Evolutionary conservation across 30 jellyfish, hydroid and myxozoan genomes (phyloP), one percentile per base, ranked within the genome.

Genomic region (Turritopsis dohrnii): DNA sequence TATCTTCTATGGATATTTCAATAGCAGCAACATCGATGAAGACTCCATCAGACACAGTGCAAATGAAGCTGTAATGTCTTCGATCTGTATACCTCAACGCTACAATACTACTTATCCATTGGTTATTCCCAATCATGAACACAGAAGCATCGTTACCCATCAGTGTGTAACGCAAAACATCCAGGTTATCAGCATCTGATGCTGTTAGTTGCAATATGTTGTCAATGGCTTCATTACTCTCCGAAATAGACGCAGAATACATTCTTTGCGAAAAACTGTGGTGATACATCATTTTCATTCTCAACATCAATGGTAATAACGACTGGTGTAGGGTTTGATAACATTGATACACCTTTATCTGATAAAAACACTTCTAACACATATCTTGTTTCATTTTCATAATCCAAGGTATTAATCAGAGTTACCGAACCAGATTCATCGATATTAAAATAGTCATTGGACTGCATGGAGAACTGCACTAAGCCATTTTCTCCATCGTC

Each of bases 281-380:
- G 92, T 24, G 18, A 1, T 1, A 9, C 71, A 29, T 85, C 92
- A 79, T 85, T 85, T 24, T 21, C 83, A 85, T 85, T 72, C 18
- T 24, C 65, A 41, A 85, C 71, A 7, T 76, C 29, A 27, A 85
- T 27, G 28, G 24, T 25, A 29, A 76, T 72, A 53, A 52, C 27
- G 22, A 79, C 89, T 5, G 71, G 28, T 17, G 86, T 25, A 27
- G 82, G 1, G 7, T 82, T 82, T 20, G 71, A 16, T 18, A 23
- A 18, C 21, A 52, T 29, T 16, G 83, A 52, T 29, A 16, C 41
- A 21, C 83, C 83, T 24, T 16, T 21, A 74, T 74, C 83, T 74
- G 83, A 74, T 74, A 74, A 24, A 74, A 20, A 24, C 27, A 74
- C 83, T 74, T 74, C 41, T 7, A 74, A 29, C 16, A 7, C n/a